Percentiles rank a stretch among this genome's conserved stretches.
Conservation (phyloP, 2,113 vertebrate genomes). For the Taxidea taxus region DNA sequence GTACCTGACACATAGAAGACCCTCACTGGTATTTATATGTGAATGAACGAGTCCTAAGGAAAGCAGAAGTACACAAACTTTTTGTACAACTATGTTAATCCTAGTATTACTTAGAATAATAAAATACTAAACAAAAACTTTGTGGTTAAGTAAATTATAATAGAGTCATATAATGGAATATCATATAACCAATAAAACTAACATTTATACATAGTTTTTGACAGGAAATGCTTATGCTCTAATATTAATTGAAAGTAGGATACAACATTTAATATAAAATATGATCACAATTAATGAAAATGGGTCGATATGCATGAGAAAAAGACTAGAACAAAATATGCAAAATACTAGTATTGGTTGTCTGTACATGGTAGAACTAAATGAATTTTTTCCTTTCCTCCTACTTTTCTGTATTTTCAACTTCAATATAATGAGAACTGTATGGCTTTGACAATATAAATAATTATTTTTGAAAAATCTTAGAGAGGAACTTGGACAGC, state of each 20-base stretch:
- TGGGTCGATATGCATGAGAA: not conserved
- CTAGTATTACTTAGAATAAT: not conserved
- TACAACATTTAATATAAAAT: slow-evolving; percentile 2
- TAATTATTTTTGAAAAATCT: not conserved
- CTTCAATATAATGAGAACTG: slow-evolving; percentile 2
- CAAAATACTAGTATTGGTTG: not conserved
- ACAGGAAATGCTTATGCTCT: slow-evolving; percentile 14
- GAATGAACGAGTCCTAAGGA: slow-evolving; percentile 6
- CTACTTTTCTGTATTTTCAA: slow-evolving; percentile 17
- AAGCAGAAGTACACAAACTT: not conserved
- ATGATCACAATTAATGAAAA: not conserved
- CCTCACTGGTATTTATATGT: not conserved
- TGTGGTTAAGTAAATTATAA: slow-evolving; percentile 7
- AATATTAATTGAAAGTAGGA: slow-evolving; percentile 29
- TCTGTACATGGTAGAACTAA: not conserved
- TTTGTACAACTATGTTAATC: slow-evolving; percentile 14
- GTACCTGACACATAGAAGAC: not conserved
- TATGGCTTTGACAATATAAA: slow-evolving; percentile 7
- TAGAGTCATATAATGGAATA: not conserved
- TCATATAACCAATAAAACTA: slow-evolving; percentile 6
- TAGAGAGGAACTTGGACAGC: not conserved
- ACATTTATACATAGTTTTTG: not conserved
- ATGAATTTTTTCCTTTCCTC: slow-evolving; percentile 23
- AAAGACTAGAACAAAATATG: not conserved
- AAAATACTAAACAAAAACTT: not conserved